Base-by-base conservation (phyloP, 2,888 invertebrate genomes). In the Drosophila nr. perissopoda region DNA sequence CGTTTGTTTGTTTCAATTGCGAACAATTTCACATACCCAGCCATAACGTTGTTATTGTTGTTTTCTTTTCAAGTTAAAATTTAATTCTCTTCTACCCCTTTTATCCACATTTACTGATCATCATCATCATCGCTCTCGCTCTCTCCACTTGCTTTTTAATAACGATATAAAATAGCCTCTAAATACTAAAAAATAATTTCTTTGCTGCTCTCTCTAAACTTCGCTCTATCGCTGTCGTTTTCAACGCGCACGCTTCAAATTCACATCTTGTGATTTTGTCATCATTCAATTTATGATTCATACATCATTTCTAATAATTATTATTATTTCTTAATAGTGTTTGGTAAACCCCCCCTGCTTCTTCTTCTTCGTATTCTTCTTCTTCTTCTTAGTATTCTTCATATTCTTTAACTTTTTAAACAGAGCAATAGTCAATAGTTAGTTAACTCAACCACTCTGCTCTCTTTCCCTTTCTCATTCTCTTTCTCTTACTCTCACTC, bases 121-220 rank as follows among this genome's bases (percentile, higher is more conserved):
- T 18, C 38, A 38, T 38, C 18, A 18, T 38, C 36, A 38, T 18
- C 49, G 38, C 45, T 52, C 59, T 25, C n/a, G 10, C 40, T 27
- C 51, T 56, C 42, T 59, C 27, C 65, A 60, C 61, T 58, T 76
- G 59, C 72, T 71, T 78, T 69, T 78, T 69, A 75, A 90, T 90
- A 91, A 92, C 91, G 91, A 92, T 91, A 91, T 90, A 91, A 85
- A 92, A 91, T 92, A 91, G 92, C 92, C 91, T 92, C 92, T 92
- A 91, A 91, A 91, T 91, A 91, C 91, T 92, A 91, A 90, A 88
- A 91, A 91, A 91, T 90, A 90, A 87, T 87, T 87, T 87, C 73
- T 75, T 76, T 80, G 54, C 70, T 71, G 65, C 29, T 21, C 73
- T 64, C 62, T 68, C 40, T 58, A 51, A 57, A 45, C 52, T 61